Evolutionary conservation across 2,113 vertebrate species (phyloP).

Genomic region (Lasiurus cinereus): DNA sequence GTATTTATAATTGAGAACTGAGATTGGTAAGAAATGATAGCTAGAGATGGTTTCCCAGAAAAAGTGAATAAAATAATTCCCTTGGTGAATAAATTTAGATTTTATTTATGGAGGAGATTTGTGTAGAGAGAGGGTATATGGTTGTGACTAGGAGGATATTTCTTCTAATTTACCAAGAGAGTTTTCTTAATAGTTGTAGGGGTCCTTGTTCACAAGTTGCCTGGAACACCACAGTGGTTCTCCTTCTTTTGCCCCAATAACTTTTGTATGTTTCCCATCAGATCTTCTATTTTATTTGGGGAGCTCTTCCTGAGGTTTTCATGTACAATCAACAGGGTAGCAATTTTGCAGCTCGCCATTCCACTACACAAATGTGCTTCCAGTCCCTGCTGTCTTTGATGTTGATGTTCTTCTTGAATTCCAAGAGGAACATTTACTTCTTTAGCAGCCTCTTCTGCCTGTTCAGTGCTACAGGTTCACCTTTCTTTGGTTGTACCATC

Average conservation of each 20-base stretch:
- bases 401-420: background rate
- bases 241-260: background rate
- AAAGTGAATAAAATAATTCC: background rate
- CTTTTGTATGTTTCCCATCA: background rate
- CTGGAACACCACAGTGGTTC: rapidly evolving
- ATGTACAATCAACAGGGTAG: background rate
- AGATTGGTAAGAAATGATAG: background rate
- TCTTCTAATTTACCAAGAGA: background rate
- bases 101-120: background rate
- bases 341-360: background rate
- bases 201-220: background rate
- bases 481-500: background rate
- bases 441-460: background rate
- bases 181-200: background rate
- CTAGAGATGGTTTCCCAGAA: background rate
- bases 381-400: background rate
- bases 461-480: background rate
- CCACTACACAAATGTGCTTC: background rate
- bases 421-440: background rate
- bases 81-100: background rate
- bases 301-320: background rate
- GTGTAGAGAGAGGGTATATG: background rate
- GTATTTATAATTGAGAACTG: background rate
- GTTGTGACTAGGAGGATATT: background rate
- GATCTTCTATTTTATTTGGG: background rate